These are phyloP conservation scores for Dichetophora obliterata DNA, from an alignment of 2,888 invertebrate species.

Conservation along the genomic window DNA sequence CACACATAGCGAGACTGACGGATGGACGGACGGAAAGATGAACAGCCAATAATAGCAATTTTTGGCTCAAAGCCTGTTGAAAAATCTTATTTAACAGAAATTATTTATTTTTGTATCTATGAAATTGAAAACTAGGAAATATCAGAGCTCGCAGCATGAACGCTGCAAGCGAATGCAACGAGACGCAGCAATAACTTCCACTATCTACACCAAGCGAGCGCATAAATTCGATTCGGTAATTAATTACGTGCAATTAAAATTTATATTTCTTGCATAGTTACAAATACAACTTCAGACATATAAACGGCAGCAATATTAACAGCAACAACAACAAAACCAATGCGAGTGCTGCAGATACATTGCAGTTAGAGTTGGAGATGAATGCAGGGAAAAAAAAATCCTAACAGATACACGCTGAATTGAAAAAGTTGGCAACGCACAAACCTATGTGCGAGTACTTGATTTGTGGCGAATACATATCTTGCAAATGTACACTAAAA, in stretches of 20 bases:
- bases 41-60: background rate
- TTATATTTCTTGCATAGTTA: conserved; percentile 40
- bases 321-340: background rate
- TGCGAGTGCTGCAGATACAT: background rate
- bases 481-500: conserved; percentile 62
- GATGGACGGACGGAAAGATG: background rate
- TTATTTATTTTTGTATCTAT: conserved; percentile 5
- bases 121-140: conserved; percentile 38
- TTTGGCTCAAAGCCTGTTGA: conserved; percentile 10
- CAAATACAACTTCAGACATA: conserved; percentile 16
- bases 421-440: conserved; percentile 31
- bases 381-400: conserved; percentile 5
- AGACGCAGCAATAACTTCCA: conserved; percentile 34
- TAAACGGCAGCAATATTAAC: conserved; percentile 11
- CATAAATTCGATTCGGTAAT: conserved; percentile 44
- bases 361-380: conserved; percentile 22
- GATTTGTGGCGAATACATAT: conserved; percentile 49
- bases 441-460: background rate
- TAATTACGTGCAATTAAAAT: conserved; percentile 44
- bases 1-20: background rate
- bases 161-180: conserved; percentile 18
- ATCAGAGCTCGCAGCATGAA: conserved; percentile 19
- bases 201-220: conserved; percentile 40
- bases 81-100: conserved; percentile 25
- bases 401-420: background rate